A percentile compares a stretch with the other conserved stretches of the same genome.
These are phyloP conservation scores for Hemithea aestivaria DNA, from an alignment of 2,888 invertebrate species.

Conservation along the genomic window DNA sequence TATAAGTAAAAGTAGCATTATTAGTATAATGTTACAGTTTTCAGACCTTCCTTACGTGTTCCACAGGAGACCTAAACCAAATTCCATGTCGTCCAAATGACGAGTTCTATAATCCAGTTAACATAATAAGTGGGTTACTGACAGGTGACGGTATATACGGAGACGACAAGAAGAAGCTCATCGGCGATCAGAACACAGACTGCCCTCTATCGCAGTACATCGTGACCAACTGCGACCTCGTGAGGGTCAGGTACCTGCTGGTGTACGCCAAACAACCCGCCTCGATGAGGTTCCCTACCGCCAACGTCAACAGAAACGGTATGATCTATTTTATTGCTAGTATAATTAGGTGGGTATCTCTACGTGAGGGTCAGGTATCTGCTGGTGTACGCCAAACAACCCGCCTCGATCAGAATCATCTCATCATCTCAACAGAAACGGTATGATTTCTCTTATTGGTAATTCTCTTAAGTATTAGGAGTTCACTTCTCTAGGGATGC, in stretches of 20 bases:
- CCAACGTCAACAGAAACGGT: constrained; percentile 57
- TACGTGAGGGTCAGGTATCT: constrained; percentile 86
- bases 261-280: constrained; percentile 81
- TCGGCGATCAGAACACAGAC: constrained; percentile 65
- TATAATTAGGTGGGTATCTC: no score
- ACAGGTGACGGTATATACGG: constrained; percentile 55
- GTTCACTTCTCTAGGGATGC: no score
- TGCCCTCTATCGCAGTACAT: constrained; percentile 81
- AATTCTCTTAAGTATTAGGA: no score
- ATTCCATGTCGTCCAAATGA: no score
- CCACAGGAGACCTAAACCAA: no score
- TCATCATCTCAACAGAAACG: constrained; percentile 53
- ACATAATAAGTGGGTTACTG: no score
- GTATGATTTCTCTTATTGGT: no score
- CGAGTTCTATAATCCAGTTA: no score
- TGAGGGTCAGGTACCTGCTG: constrained; percentile 86
- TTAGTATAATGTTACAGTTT: no score
- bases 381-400: constrained; percentile 82
- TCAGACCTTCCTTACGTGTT: no score
- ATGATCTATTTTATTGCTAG: no score
- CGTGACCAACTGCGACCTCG: constrained; percentile 86
- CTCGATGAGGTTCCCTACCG: constrained; percentile 57
- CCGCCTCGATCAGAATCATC: constrained; percentile 60
- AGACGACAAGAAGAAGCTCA: constrained; percentile 45
- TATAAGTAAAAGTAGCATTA: no score